Conservation (phyloP, 2,797 vertebrate genomes). For the Phataginus tetradactyla region DNA sequence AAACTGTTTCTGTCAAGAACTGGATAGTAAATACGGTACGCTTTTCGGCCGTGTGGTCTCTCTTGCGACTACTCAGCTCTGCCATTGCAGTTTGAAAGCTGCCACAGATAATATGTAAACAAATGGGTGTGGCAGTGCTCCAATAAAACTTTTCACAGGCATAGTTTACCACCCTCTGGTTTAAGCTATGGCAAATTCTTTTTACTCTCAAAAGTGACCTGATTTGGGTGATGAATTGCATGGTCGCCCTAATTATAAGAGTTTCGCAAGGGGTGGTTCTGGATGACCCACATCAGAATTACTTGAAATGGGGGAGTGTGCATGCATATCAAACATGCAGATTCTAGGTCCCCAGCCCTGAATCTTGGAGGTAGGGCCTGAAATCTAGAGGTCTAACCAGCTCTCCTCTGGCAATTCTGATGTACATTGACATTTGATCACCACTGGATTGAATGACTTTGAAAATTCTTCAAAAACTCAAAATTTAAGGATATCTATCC, state of each 20-base stretch:
- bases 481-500: neutral
- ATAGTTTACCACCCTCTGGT: neutral
- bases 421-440: neutral
- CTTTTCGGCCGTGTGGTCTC: neutral
- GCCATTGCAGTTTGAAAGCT: neutral
- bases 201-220: neutral
- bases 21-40: neutral
- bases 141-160: neutral
- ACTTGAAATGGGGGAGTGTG: neutral
- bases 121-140: neutral
- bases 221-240: neutral
- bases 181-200: neutral
- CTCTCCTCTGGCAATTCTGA: neutral
- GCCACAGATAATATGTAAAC: neutral
- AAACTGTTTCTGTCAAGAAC: neutral
- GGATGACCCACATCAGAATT: neutral
- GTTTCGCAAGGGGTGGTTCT: neutral
- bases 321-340: neutral
- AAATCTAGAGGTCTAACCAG: neutral
- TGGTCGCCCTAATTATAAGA: neutral
- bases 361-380: neutral
- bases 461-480: neutral
- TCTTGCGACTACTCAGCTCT: neutral
- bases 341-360: neutral
- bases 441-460: neutral